Base-by-base conservation (phyloP, 1,140 invertebrate genomes). In the Phymastichus coffea region DNA sequence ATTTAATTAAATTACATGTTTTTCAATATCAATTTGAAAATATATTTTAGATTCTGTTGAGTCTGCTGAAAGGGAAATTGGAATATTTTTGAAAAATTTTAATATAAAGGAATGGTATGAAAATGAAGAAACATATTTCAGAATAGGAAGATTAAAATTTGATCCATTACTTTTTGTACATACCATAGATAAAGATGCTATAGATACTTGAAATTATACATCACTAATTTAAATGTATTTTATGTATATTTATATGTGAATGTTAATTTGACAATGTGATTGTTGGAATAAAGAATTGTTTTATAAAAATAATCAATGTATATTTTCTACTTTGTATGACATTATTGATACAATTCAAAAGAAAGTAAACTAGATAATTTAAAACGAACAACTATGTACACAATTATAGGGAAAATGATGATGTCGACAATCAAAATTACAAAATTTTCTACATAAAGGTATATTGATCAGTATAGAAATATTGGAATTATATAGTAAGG, bases 41-140 rank as follows among this genome's bases (percentile, higher is more conserved):
- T 61, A 33, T 58, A 48, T 83, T 85, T 63, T 77, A 87, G 93
- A 96, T 86, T 94, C 92, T 1, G 68, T 78, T 54, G 81, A 86
- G 72, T 92, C 90, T 25, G 91, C 88, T 3, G 68, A 77, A 63
- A 81, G 83, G 56, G 94, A 97, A 81, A 92, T 94, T 44, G 70
- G 79, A 43, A 88, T 95, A 70, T 88, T 95, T 66, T 94, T 95
- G 74, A 89, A 90, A 22, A 85, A 93, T 15, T 94, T 95, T 72
- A 69, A 87, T 65, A 57, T 74, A 1, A 69, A 80, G 8, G 64
- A 80, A 22, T 89, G 87, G 87, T 80, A 80, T 43, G 46, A 74
- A 54, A 71, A 76, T n/a, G 81, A 86, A 68, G 79, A 83, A 66
- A 60, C 63, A 25, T 72, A 73, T 58, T 85, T 80, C 58, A 70